Evolutionary conservation across 2,797 vertebrate species (phyloP).

Genomic region (Babyrousa celebensis): DNA sequence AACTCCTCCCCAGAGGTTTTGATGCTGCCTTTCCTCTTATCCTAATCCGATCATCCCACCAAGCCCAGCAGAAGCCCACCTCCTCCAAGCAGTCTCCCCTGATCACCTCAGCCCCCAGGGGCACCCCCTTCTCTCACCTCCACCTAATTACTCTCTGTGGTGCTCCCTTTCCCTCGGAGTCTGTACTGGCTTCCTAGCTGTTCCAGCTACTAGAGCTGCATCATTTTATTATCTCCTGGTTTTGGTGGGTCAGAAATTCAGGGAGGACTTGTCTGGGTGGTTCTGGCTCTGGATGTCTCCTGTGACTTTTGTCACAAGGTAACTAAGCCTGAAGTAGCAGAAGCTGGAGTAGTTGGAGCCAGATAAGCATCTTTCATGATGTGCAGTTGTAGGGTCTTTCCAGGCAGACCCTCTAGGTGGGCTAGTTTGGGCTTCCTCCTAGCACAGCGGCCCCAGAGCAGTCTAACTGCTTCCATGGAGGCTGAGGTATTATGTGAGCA

Average conservation of each 20-base stretch:
- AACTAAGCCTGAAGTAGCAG: too few relatives aligned
- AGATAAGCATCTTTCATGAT: not conserved
- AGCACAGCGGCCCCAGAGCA: not conserved
- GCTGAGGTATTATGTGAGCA: not conserved
- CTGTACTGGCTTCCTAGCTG: not conserved
- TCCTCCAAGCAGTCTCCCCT: not conserved
- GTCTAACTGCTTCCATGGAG: not conserved
- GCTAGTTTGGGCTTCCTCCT: not conserved
- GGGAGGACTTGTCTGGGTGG: not conserved
- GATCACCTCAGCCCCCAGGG: not conserved
- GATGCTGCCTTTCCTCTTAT: not conserved
- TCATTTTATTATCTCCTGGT: not conserved
- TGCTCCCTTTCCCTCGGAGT: not conserved
- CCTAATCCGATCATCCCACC: not conserved
- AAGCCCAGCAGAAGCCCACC: not conserved
- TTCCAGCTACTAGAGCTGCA: not conserved
- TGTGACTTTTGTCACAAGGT: not conserved
- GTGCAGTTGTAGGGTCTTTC: not conserved
- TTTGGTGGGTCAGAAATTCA: not conserved
- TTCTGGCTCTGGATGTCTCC: slow-evolving; percentile 1
- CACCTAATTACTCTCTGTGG: not conserved
- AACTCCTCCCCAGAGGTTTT: not conserved
- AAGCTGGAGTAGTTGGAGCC: not conserved
- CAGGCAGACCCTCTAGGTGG: not conserved
- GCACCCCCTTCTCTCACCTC: not conserved